These are phyloP conservation scores for Emydoidea blandingii DNA, from an alignment of 2,797 vertebrate genomes.

Conservation along the genomic window DNA sequence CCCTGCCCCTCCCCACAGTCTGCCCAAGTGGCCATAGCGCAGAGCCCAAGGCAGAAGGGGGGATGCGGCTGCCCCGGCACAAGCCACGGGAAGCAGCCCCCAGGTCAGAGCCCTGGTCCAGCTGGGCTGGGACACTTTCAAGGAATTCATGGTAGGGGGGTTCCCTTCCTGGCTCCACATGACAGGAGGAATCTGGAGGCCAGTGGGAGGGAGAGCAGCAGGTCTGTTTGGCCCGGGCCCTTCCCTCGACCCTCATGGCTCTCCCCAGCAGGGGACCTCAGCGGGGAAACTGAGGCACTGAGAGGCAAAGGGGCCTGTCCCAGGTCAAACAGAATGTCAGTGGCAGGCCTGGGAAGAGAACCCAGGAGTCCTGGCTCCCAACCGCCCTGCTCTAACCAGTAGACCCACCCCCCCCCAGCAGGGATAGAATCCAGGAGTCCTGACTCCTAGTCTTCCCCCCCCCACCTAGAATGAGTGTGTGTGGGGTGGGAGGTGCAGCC, in stretches of 20 bases:
- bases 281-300: neutral
- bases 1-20: neutral
- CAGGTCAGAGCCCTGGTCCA: neutral
- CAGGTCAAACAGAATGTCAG: neutral
- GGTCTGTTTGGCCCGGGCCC: neutral
- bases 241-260: neutral
- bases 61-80: accelerated
- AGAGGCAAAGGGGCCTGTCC: neutral
- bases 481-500: neutral
- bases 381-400: neutral
- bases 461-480: neutral
- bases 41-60: neutral
- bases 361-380: neutral
- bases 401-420: neutral
- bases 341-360: neutral
- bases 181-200: neutral
- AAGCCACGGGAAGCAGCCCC: neutral
- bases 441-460: neutral
- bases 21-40: too few relatives aligned
- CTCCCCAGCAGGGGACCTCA: neutral
- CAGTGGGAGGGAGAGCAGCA: neutral
- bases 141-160: neutral
- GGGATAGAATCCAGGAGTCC: neutral
- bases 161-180: neutral
- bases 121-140: neutral